These are phyloP conservation scores for Stegodyphus mimosarum DNA, from an alignment of 1,140 invertebrate genomes.

Conservation along the genomic window DNA sequence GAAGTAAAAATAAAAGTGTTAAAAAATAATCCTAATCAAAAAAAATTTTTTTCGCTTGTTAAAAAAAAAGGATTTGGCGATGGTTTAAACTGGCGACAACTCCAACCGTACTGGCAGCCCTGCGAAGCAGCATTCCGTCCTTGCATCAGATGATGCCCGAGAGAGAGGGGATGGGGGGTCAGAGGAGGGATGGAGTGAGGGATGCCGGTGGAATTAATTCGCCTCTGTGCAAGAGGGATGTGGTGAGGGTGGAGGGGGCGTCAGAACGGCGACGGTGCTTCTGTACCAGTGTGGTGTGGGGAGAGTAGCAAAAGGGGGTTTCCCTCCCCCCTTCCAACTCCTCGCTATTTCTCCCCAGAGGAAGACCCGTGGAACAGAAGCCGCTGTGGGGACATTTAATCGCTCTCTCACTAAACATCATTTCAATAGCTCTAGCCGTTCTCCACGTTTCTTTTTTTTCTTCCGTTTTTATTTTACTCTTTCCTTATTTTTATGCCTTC, in stretches of 20 bases:
- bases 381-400: conserved; percentile 57
- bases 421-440: conserved; percentile 54
- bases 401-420: conserved; percentile 59
- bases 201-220: conserved; percentile 56
- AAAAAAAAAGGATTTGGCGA: conserved; percentile 18
- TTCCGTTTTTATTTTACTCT: neutral
- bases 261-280: conserved; percentile 58
- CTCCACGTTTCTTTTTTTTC: conserved; percentile 3
- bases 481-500: conserved; percentile 20
- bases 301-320: neutral
- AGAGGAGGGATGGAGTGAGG: neutral
- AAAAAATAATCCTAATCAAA: no score
- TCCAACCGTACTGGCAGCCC: conserved; percentile 20
- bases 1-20: no score
- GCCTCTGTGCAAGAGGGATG: conserved; percentile 37
- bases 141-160: conserved; percentile 58
- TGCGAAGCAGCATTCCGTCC: conserved; percentile 40
- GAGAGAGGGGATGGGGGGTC: conserved; percentile 28
- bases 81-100: conserved; percentile 39
- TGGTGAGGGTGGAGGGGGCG: conserved; percentile 13
- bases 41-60: neutral
- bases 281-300: conserved; percentile 22
- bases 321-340: neutral
- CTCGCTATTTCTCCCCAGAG: conserved; percentile 46
- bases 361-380: conserved; percentile 40